These are phyloP conservation scores for Agrochola litura DNA, from an alignment of 2,888 invertebrate species.

Conservation along the genomic window DNA sequence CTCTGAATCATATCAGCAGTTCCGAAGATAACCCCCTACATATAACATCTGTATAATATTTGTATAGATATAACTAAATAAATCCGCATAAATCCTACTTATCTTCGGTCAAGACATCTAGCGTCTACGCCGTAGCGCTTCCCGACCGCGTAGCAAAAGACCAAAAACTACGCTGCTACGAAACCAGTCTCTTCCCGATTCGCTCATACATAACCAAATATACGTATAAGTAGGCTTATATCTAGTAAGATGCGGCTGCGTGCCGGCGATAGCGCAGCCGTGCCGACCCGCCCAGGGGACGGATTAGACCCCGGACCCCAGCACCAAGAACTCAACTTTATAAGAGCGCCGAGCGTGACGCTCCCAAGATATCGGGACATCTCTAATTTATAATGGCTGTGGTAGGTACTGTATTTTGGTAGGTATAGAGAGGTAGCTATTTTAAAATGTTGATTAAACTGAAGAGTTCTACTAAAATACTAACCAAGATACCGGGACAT, in stretches of 20 bases:
- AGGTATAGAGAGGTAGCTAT: not conserved
- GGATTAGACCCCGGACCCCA: slow-evolving; percentile 81
- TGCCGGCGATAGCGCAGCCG: slow-evolving; percentile 80
- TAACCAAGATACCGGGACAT: not conserved
- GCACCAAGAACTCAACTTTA: slow-evolving; percentile 75
- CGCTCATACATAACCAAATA: slow-evolving; percentile 61
- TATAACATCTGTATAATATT: not conserved
- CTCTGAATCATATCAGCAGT: too few species aligned
- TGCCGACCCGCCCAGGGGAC: slow-evolving; percentile 76
- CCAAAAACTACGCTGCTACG: slow-evolving; percentile 36
- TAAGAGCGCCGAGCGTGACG: slow-evolving; percentile 60
- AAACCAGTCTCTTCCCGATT: slow-evolving; percentile 40
- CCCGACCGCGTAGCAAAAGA: slow-evolving; percentile 33
- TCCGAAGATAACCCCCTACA: too few species aligned
- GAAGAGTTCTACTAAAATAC: not conserved
- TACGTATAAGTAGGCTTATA: slow-evolving; percentile 56
- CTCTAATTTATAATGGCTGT: slow-evolving; percentile 62
- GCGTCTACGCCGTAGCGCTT: slow-evolving; percentile 43
- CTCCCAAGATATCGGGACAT: slow-evolving; percentile 66
- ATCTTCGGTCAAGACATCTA: not conserved
- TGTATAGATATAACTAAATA: not conserved
- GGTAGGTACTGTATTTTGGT: slow-evolving; percentile 13
- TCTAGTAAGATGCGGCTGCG: slow-evolving; percentile 72
- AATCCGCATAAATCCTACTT: not conserved
- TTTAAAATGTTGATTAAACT: not conserved